These are phyloP conservation scores for Drosophila niveifrons DNA, from an alignment of 2,888 invertebrate species.

Conservation along the genomic window DNA sequence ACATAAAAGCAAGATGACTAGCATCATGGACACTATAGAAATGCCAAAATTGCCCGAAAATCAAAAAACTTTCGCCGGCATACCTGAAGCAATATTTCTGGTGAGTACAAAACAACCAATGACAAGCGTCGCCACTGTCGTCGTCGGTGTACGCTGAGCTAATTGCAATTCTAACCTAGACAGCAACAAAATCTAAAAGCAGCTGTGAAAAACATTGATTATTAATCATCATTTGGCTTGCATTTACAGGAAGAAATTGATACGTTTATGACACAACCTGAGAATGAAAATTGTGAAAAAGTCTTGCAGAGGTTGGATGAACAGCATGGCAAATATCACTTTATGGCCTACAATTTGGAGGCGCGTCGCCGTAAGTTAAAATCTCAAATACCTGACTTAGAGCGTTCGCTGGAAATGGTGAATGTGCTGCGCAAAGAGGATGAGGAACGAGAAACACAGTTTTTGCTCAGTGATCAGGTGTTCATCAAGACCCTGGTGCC, in stretches of 20 bases:
- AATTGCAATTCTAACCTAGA: slow-evolving; percentile 69
- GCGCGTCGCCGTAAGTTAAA: slow-evolving; percentile 94
- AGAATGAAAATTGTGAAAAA: slow-evolving; percentile 93
- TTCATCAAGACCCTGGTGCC: slow-evolving; percentile 93
- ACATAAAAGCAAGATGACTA: slow-evolving; percentile 77
- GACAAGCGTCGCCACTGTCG: slow-evolving; percentile 19
- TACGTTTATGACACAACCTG: slow-evolving; percentile 93
- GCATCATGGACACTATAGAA: slow-evolving; percentile 83
- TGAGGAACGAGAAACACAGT: slow-evolving; percentile 92
- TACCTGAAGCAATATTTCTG: slow-evolving; percentile 95
- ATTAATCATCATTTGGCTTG: slow-evolving; percentile 51
- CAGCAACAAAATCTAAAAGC: slow-evolving; percentile 32
- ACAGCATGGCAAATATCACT: slow-evolving; percentile 97
- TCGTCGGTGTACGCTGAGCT: not conserved
- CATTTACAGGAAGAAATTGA: slow-evolving; percentile 95
- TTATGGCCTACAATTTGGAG: slow-evolving; percentile 96
- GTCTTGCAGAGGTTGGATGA: slow-evolving; percentile 95
- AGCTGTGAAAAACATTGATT: slow-evolving; percentile 43
- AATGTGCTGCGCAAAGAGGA: slow-evolving; percentile 93
- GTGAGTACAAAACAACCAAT: slow-evolving; percentile 87
- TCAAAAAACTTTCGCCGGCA: slow-evolving; percentile 90
- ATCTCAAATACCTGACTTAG: slow-evolving; percentile 97
- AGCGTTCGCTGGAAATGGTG: slow-evolving; percentile 96
- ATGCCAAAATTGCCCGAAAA: slow-evolving; percentile 85
- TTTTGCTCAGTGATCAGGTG: slow-evolving; percentile 96